Percentiles rank a stretch among this genome's conserved stretches.
Evolutionary conservation across 2,888 invertebrate genomes (phyloP).

Genomic region (Parapristionchus giblindavisi): DNA sequence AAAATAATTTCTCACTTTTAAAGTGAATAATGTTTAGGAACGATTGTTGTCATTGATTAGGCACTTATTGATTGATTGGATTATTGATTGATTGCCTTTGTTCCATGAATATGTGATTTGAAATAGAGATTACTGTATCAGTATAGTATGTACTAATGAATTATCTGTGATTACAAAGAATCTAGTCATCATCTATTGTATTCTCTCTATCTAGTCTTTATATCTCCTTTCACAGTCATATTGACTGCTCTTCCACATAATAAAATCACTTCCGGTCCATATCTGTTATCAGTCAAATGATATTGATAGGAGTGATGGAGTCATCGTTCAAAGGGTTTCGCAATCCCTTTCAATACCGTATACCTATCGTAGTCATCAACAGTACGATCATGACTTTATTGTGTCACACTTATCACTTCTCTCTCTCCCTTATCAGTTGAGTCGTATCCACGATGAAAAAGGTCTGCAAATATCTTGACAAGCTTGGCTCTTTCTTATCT

Average conservation of each 20-base stretch:
- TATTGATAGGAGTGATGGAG: slow-evolving; percentile 6
- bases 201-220: neutral
- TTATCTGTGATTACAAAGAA: neutral
- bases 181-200: neutral
- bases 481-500: no score
- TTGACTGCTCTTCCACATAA: neutral
- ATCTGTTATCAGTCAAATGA: neutral
- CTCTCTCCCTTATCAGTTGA: no score
- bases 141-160: no score
- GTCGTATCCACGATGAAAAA: no score
- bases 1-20: neutral
- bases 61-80: no score
- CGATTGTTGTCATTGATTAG: no score
- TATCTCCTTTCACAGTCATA: slow-evolving; percentile 15
- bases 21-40: neutral
- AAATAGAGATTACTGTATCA: neutral
- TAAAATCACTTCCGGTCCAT: slow-evolving; percentile 18
- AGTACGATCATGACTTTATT: no score
- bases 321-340: slow-evolving; percentile 21
- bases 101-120: neutral
- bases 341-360: slow-evolving; percentile 30
- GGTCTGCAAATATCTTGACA: no score
- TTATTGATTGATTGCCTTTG: no score
- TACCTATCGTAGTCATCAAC: no score
- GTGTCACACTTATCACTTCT: no score